Evolutionary conservation across 2,113 vertebrate species (phyloP), one percentile per base, ranked within the genome.

Genomic region (Paradisaea rubra): DNA sequence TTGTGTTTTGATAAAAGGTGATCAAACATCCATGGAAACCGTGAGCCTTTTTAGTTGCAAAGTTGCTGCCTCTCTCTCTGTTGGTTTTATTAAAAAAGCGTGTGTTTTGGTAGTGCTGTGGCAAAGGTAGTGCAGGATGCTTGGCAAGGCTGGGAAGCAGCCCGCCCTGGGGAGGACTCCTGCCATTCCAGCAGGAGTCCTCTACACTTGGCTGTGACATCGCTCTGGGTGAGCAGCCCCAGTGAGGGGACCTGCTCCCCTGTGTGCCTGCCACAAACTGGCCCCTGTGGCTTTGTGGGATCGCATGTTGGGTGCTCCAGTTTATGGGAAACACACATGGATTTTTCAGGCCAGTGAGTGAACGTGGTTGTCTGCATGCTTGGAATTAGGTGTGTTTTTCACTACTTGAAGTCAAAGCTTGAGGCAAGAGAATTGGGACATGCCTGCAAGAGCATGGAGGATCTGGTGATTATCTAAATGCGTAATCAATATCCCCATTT

Each of bases 221-320:
- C 2, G 18, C 6, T 1, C 1, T 0, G 1, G 19, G 35, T 12
- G 53, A 63, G 59, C 72, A 76, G 66, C 37, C 72, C n/a, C 21
- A 17, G 25, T 2, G 0, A 3, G 21, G 19, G 27, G 31, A 22
- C 19, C 56, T 76, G 42, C 33, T 57, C 56, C 9, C 39, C 39
- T 7, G 2, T 9, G 59, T 24, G 25, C 42, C 59, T 50, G 24
- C 11, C 21, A 2, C 20, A 54, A 5, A 18, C 45, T 1, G 27
- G n/a, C 25, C 41, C 1, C 37, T 0, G 2, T 1, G 25, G 33
- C 64, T 18, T 13, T 31, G 35, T 3, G 13, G 73, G 50, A 7
- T 27, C 3, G 0, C 15, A 3, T 0, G 0, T 1, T 27, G 41
- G 9, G 21, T 0, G 8, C 37, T 21, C 41, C 28, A 16, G 7